Base-by-base conservation (phyloP, 2,888 invertebrate genomes). In the Chrysomela aeneicollis region DNA sequence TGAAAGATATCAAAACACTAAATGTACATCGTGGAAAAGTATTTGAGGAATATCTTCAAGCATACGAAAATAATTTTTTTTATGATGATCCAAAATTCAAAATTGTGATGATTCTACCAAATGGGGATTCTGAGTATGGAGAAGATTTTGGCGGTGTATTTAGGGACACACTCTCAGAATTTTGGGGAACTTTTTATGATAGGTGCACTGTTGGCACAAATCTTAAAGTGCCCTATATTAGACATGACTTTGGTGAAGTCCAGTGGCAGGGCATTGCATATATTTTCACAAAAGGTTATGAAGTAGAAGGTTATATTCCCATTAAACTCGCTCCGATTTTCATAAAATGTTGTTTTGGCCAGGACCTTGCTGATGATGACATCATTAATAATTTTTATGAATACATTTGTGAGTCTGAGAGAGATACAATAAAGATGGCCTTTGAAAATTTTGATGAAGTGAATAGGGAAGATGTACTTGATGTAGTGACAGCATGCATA, bases 301-400 rank as follows among this genome's bases (percentile, higher is more conserved):
- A 26, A 26, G 21, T 30, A 8, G 32, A 32, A 32, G 37, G 26
- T 9, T 63, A 59, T 53, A 59, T 63, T 50, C 59, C 63, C 6
- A 59, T 63, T 46, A 42, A 58, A 59, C 9, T 63, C 1, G 63
- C 63, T 9, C 59, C 63, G 3, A 26, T 52, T 4, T 63, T 59
- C 49, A 18, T 63, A 17, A n/a, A 59, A 19, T 46, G 59, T n/a
- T 63, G 63, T 46, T 53, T 63, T 19, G 10, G 35, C 6, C 30
- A 52, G 49, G 12, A n/a, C 10, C 15, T 59, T 10, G 30, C 52
- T 15, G 42, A 63, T 18, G 35, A 22, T 6, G 51, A 58, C 15
- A 47, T 47, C 2, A 18, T 59, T 35, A 18, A 42, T 6, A 22
- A 59, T 35, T 63, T 63, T 59, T 46, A 42, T 10, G 46, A 37